A percentile compares a stretch with the other conserved stretches of the same genome.
These are phyloP conservation scores for Mesaphorura yosii DNA, from an alignment of 1,140 invertebrate species.

Conservation along the genomic window DNA sequence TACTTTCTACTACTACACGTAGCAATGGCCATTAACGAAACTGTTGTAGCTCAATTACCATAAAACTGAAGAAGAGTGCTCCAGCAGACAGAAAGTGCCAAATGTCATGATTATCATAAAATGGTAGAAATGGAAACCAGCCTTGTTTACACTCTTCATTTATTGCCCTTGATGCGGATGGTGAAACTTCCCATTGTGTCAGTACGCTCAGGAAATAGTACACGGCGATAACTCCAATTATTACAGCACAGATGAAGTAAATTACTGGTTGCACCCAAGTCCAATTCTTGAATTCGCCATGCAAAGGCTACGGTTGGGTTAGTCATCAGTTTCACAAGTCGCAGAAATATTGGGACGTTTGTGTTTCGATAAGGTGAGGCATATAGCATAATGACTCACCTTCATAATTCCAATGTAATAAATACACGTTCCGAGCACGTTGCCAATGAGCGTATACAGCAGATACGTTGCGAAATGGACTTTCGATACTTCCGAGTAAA, in stretches of 20 bases:
- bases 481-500: slow-evolving; percentile 17
- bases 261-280: slow-evolving; percentile 24
- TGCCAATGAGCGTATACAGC: slow-evolving; percentile 22
- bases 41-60: slow-evolving; percentile 10
- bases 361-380: not conserved
- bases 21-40: too few species aligned
- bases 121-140: slow-evolving; percentile 25
- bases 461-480: slow-evolving; percentile 25
- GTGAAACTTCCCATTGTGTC: slow-evolving; percentile 21
- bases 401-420: slow-evolving; percentile 29
- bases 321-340: too few species aligned
- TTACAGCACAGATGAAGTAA: slow-evolving; percentile 16
- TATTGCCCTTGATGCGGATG: slow-evolving; percentile 20
- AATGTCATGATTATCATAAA: slow-evolving; percentile 23
- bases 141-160: slow-evolving; percentile 20
- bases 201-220: slow-evolving; percentile 18
- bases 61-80: slow-evolving; percentile 25
- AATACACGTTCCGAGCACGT: slow-evolving; percentile 17
- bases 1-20: not conserved
- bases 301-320: slow-evolving; percentile 13
- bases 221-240: slow-evolving; percentile 20
- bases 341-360: not conserved
- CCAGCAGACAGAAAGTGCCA: slow-evolving; percentile 28
- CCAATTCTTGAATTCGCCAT: slow-evolving; percentile 28
- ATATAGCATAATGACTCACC: slow-evolving; percentile 6